These are phyloP conservation scores for Macrophya alboannulata DNA, from an alignment of 2,888 invertebrate genomes.

Conservation along the genomic window DNA sequence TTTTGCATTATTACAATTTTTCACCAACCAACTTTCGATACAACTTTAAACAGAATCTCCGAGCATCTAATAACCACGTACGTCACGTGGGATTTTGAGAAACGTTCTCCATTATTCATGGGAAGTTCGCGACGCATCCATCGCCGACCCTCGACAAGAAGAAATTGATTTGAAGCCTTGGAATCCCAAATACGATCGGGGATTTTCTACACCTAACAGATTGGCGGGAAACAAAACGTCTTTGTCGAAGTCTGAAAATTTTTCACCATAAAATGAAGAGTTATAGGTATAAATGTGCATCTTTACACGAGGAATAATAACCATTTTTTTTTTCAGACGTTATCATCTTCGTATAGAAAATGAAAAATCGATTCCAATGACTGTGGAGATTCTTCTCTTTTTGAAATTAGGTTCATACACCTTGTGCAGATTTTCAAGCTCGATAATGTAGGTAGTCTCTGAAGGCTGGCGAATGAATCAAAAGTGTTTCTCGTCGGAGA, in stretches of 20 bases:
- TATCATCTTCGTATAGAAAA: not conserved
- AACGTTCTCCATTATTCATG: constrained; percentile 77
- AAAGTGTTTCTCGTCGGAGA: constrained; percentile 24
- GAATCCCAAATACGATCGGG: constrained; percentile 34
- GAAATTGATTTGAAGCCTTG: constrained; percentile 45
- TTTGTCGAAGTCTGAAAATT: not conserved
- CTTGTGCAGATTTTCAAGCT: not conserved
- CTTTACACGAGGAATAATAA: not conserved
- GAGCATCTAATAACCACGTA: constrained; percentile 68
- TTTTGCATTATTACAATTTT: constrained; percentile 65
- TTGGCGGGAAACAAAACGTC: constrained; percentile 5
- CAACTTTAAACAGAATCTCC: constrained; percentile 61
- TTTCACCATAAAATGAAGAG: constrained; percentile 20
- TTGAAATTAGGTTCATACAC: not conserved
- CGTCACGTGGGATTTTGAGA: constrained; percentile 73
- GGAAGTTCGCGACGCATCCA: constrained; percentile 65
- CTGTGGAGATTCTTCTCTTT: not conserved
- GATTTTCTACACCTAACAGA: constrained; percentile 30
- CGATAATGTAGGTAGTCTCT: not conserved
- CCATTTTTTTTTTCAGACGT: not conserved
- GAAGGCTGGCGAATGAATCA: not conserved
- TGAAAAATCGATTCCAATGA: not conserved
- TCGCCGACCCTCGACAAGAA: constrained; percentile 43
- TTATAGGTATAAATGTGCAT: not conserved
- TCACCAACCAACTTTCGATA: constrained; percentile 69